phyloP scores from a whole-genome alignment of 2,797 vertebrate genomes.

The Coccyzus lansbergi region DNA sequence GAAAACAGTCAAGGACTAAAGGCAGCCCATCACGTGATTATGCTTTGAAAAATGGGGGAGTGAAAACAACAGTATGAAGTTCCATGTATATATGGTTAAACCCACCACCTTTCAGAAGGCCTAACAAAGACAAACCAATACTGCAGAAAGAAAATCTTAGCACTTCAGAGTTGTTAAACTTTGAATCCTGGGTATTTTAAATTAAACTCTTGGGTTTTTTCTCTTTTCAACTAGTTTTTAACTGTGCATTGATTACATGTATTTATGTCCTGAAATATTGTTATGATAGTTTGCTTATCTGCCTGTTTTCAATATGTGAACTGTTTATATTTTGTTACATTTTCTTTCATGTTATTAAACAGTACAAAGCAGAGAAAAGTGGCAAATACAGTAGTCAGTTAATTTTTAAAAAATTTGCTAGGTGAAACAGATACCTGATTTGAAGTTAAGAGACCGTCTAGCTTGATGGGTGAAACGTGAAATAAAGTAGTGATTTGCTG shows the following conservation, averaged over 20 bases:
- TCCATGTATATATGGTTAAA: accelerated
- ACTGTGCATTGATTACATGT: neutral
- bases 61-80: neutral
- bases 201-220: neutral
- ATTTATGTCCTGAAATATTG: neutral
- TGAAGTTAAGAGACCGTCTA: neutral
- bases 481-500: neutral
- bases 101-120: neutral
- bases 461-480: neutral
- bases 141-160: neutral
- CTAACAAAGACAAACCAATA: neutral
- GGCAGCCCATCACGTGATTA: neutral
- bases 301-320: neutral
- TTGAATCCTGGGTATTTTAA: neutral
- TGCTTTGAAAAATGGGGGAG: neutral
- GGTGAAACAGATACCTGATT: neutral
- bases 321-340: neutral
- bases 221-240: neutral
- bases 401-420: neutral
- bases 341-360: neutral
- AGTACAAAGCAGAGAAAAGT: neutral
- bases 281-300: neutral
- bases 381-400: neutral
- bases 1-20: neutral
- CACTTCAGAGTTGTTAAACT: neutral